Evolutionary conservation across 2,113 vertebrate species (phyloP).

Genomic region (Sialia sialis): DNA sequence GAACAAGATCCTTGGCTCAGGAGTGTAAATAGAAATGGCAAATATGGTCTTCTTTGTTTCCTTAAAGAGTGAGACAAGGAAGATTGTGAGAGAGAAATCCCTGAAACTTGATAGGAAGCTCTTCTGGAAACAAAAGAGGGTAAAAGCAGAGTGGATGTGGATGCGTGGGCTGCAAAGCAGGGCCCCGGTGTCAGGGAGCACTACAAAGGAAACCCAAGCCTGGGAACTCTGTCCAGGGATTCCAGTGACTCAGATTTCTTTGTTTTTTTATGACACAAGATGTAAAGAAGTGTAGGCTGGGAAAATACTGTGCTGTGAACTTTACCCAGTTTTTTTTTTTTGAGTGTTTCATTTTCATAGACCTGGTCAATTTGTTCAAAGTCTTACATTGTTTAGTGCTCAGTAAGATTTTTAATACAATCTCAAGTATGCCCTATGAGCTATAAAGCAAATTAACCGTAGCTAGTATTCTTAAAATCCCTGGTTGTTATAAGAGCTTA

Average conservation of each 20-base stretch:
- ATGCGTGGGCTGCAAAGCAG: conserved; percentile 24
- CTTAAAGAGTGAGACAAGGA: neutral
- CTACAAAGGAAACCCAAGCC: conserved; percentile 65
- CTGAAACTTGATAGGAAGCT: conserved; percentile 17
- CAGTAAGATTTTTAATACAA: neutral
- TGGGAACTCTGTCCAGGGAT: conserved; percentile 67
- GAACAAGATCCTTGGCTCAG: neutral
- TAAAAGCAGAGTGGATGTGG: conserved; percentile 24
- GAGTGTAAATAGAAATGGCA: neutral
- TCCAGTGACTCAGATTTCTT: conserved; percentile 56
- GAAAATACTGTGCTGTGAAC: conserved; percentile 65
- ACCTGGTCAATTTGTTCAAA: neutral
- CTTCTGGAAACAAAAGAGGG: neutral
- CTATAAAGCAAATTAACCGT: neutral
- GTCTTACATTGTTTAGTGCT: neutral
- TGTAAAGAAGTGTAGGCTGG: conserved; percentile 65
- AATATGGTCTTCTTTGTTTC: neutral
- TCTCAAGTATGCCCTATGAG: neutral
- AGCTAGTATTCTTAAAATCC: neutral
- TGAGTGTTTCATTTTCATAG: neutral
- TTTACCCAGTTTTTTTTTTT: conserved; percentile 46
- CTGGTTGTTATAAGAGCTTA: neutral
- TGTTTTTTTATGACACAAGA: conserved; percentile 68
- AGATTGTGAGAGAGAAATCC: neutral
- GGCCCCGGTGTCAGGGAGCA: conserved; percentile 25